Evolutionary conservation across 2,797 vertebrate genomes (phyloP).

Genomic region (Chaunax sp.): DNA sequence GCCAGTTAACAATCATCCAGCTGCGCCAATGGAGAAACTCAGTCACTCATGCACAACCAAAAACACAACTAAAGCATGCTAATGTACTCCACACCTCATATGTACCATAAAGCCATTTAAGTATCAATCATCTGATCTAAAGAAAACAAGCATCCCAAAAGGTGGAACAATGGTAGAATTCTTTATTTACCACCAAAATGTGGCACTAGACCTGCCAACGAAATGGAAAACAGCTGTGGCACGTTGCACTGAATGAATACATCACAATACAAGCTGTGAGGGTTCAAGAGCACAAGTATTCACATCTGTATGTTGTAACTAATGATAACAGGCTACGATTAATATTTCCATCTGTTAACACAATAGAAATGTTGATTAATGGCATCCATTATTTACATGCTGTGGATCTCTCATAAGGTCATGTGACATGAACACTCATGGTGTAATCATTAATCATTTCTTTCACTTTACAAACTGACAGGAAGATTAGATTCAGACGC

Average conservation of each 20-base stretch:
- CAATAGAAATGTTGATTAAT: slow-evolving; percentile 15
- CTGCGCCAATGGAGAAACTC: no score
- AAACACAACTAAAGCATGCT: no score
- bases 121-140: no score
- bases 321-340: slow-evolving; percentile 35
- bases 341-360: slow-evolving; percentile 30
- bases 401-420: slow-evolving; percentile 25
- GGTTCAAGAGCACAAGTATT: background rate
- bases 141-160: no score
- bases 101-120: no score
- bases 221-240: background rate
- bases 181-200: background rate
- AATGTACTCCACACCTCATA: no score
- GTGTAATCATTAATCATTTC: slow-evolving; percentile 32
- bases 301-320: slow-evolving; percentile 15
- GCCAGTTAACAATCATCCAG: no score
- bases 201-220: background rate
- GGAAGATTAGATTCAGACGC: slow-evolving; percentile 34
- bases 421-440: slow-evolving; percentile 41
- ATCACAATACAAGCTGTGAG: background rate
- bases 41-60: no score
- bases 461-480: slow-evolving; percentile 22
- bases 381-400: slow-evolving; percentile 43
- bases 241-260: background rate
- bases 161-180: no score